phyloP scores from a whole-genome alignment of 2,113 vertebrate species.

The Gasterosteus aculeatus region DNA sequence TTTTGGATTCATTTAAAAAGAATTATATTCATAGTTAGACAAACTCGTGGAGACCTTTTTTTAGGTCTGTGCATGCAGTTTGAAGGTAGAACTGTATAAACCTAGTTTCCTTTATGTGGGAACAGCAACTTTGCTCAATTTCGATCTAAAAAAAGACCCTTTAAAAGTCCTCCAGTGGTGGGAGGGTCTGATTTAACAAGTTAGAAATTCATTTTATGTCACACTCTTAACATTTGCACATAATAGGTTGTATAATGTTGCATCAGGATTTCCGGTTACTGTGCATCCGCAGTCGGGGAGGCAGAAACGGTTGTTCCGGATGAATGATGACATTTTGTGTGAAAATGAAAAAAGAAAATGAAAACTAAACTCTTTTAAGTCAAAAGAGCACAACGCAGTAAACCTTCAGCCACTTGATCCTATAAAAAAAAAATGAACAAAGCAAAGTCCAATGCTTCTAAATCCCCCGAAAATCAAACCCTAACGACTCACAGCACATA shows the following conservation, averaged over 20 bases:
- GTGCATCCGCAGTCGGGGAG: background rate
- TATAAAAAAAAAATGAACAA: no score
- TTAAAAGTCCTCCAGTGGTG: background rate
- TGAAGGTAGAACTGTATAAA: slow-evolving; percentile 10
- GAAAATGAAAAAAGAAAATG: background rate
- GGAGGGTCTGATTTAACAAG: background rate
- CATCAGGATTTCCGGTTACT: background rate
- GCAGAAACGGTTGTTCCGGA: background rate
- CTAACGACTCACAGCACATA: background rate
- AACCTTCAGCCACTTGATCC: background rate
- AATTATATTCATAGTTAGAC: background rate
- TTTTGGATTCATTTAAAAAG: no score
- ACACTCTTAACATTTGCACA: background rate
- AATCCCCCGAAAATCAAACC: background rate
- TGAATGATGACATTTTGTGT: background rate
- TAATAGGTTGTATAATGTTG: background rate
- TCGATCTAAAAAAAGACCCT: background rate
- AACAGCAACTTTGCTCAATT: background rate
- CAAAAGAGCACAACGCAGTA: background rate
- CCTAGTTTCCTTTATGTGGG: slow-evolving; percentile 1
- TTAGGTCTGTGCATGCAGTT: background rate
- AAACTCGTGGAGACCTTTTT: background rate
- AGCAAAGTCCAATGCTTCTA: background rate
- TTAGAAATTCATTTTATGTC: slow-evolving; percentile 9
- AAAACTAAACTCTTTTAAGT: background rate